These are phyloP conservation scores for Papilio machaon DNA, from an alignment of 1,140 invertebrate genomes.

Conservation along the genomic window DNA sequence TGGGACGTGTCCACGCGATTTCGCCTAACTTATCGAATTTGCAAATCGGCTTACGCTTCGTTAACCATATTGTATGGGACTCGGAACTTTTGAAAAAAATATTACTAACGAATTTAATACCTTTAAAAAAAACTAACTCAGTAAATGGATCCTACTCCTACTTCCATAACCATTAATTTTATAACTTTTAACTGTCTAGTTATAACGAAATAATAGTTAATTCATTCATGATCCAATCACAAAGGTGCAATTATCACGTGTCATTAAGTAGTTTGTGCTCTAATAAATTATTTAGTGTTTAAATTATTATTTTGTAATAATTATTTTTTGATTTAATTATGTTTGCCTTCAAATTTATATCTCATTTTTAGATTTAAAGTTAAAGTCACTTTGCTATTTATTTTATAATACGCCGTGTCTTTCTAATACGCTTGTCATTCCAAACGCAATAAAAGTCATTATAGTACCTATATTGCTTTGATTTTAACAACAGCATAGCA, in stretches of 20 bases:
- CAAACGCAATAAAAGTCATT: not conserved
- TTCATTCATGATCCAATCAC: not conserved
- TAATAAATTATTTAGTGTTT: conserved; percentile 39
- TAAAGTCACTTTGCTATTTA: no score
- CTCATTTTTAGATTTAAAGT: not conserved
- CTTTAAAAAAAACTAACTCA: not conserved
- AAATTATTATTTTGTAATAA: no score
- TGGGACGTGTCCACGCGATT: conserved; percentile 78
- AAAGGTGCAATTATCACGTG: not conserved
- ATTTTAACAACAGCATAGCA: not conserved
- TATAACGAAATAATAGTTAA: not conserved
- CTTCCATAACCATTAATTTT: not conserved
- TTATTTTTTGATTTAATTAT: not conserved
- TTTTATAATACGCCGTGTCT: no score
- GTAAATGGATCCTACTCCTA: not conserved
- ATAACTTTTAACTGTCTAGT: not conserved
- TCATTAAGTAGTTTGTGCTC: conserved; percentile 32
- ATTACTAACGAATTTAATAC: conserved; percentile 31
- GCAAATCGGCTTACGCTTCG: conserved; percentile 79
- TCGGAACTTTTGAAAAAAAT: conserved; percentile 40
- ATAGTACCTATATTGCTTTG: not conserved
- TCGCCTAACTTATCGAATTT: conserved; percentile 81
- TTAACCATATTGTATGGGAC: conserved; percentile 67
- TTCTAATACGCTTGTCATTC: not conserved
- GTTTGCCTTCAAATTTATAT: not conserved